Conservation (phyloP, 2,888 invertebrate species). For the Oscheius onirici region DNA sequence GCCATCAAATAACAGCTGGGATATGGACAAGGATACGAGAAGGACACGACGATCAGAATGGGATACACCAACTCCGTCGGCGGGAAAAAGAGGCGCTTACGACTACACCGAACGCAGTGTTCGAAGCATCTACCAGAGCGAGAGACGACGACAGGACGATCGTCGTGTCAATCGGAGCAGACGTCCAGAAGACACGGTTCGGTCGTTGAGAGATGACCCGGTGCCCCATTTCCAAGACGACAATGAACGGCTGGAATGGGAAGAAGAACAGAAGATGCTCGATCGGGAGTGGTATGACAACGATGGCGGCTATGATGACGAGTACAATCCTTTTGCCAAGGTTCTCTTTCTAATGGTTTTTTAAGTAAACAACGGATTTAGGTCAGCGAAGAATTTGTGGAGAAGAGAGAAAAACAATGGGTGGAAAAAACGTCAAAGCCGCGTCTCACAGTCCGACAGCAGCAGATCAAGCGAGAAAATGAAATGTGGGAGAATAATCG, state of each 20-base stretch:
- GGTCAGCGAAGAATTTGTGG: constrained; percentile 83
- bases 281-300: constrained; percentile 97
- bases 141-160: constrained; percentile 51
- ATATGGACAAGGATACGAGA: constrained; percentile 57
- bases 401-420: constrained; percentile 90
- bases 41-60: constrained; percentile 79
- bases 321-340: constrained; percentile 85
- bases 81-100: not conserved
- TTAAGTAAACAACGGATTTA: constrained; percentile 2
- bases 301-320: constrained; percentile 84
- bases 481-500: constrained; percentile 98
- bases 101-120: constrained; percentile 16
- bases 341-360: constrained; percentile 32
- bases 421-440: constrained; percentile 82
- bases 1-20: constrained; percentile 65
- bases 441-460: constrained; percentile 87
- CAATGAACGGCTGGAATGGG: constrained; percentile 85
- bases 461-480: constrained; percentile 94
- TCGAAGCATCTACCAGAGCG: constrained; percentile 61
- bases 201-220: constrained; percentile 45
- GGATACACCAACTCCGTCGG: constrained; percentile 87
- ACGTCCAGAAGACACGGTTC: constrained; percentile 42
- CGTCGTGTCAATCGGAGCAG: constrained; percentile 35
- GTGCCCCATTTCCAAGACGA: constrained; percentile 73
- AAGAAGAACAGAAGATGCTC: constrained; percentile 84